A percentile compares a stretch with the other conserved stretches of the same genome.
Evolutionary conservation across 2,888 invertebrate species (phyloP).

Genomic region (Caenorhabditis sp.): DNA sequence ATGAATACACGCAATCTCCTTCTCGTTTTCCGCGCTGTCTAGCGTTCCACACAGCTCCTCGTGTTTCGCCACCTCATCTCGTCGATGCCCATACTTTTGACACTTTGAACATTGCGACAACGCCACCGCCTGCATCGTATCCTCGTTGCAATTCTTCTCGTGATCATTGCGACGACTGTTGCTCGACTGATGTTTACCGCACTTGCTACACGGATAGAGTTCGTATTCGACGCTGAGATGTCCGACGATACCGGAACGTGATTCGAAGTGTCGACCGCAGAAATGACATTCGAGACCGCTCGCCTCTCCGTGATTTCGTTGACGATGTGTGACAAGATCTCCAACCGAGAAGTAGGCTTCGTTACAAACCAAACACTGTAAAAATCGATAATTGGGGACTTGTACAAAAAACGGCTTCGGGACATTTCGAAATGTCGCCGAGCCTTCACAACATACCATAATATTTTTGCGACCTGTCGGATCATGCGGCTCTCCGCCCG

Average conservation of each 20-base stretch:
- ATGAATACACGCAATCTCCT: constrained; percentile 1
- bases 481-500: background rate
- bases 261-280: background rate
- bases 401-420: background rate
- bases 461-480: background rate
- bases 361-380: background rate
- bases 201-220: background rate
- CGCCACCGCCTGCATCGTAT: background rate
- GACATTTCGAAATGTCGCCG: too few relatives aligned
- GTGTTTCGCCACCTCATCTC: background rate
- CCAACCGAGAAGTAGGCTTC: background rate
- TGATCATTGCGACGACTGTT: background rate
- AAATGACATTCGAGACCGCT: background rate
- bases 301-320: background rate
- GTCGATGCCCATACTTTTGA: background rate
- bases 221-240: constrained; percentile 2
- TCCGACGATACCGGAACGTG: background rate
- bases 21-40: background rate
- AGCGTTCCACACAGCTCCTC: background rate
- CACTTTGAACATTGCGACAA: background rate
- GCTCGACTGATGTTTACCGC: background rate
- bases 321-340: background rate
- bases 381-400: too few relatives aligned
- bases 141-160: constrained; percentile 1
- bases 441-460: too few relatives aligned